These are phyloP conservation scores for Petrocephalus microphthalmus DNA, from an alignment of 2,113 vertebrate genomes.

Conservation along the genomic window DNA sequence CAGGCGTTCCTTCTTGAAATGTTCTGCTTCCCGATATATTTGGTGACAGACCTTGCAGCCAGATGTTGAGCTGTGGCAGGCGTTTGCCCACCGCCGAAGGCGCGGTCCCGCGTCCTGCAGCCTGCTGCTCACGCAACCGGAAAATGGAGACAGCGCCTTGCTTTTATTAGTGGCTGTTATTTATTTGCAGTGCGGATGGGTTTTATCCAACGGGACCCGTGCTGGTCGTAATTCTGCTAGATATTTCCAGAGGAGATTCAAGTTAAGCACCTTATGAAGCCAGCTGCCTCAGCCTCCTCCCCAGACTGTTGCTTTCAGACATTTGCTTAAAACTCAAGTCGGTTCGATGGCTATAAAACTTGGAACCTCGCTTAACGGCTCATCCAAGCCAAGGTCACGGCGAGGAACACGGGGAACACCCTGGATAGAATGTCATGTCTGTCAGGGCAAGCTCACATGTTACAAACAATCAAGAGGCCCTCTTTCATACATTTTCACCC, in stretches of 20 bases:
- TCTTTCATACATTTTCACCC: neutral
- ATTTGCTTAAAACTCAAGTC: neutral
- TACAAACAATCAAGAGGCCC: neutral
- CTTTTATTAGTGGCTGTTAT: neutral
- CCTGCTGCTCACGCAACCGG: neutral
- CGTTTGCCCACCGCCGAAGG: neutral
- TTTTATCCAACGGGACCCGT: neutral
- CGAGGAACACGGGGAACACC: neutral
- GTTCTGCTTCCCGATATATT: neutral
- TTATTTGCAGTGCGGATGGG: neutral
- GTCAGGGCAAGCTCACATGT: neutral
- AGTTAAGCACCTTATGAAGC: neutral
- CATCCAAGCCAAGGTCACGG: neutral
- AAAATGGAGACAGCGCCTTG: neutral
- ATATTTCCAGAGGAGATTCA: neutral
- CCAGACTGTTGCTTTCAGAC: neutral
- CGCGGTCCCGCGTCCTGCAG: neutral
- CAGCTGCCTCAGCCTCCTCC: neutral
- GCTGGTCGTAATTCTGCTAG: neutral
- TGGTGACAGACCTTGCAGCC: neutral
- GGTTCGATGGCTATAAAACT: neutral
- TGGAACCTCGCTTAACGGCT: neutral
- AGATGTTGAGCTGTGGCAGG: conserved; percentile 2
- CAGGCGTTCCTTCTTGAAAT: neutral
- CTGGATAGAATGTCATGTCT: neutral